Conservation (phyloP, 2,888 invertebrate genomes). For the Coenonympha arcania region DNA sequence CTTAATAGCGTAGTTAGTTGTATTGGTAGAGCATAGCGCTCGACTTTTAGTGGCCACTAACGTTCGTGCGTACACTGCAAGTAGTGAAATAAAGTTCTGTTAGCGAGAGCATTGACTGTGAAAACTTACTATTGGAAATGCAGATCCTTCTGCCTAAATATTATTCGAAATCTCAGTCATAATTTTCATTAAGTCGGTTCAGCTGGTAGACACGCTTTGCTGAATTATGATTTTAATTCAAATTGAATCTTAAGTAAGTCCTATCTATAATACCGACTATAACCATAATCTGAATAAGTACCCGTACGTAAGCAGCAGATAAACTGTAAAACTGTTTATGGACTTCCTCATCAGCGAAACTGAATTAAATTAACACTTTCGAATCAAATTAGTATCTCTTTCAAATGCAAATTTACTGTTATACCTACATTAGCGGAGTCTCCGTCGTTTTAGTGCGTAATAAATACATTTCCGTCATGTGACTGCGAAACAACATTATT, state of each 20-base stretch:
- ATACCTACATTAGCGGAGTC: slow-evolving; percentile 12
- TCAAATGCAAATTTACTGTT: slow-evolving; percentile 12
- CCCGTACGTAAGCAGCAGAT: not conserved
- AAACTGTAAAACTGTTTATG: not conserved
- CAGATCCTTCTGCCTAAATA: not conserved
- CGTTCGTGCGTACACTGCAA: slow-evolving; percentile 1
- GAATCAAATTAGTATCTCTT: slow-evolving; percentile 6
- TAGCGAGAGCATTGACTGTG: not conserved
- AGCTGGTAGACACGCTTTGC: no score
- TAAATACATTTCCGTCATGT: slow-evolving; percentile 36
- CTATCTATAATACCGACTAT: no score
- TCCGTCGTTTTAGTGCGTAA: slow-evolving; percentile 16
- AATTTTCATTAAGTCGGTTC: not conserved
- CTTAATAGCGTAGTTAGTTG: slow-evolving; percentile 33
- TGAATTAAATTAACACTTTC: slow-evolving; percentile 6
- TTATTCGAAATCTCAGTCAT: not conserved
- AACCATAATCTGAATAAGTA: no score
- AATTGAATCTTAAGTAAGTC: no score
- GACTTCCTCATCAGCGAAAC: slow-evolving; percentile 1
- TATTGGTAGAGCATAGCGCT: slow-evolving; percentile 33
- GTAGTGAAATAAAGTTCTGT: slow-evolving; percentile 1
- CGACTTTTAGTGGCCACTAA: slow-evolving; percentile 22
- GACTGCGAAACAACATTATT: slow-evolving; percentile 24
- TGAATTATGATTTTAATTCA: no score
- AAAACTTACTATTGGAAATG: slow-evolving; percentile 1